Conservation (phyloP, 2,888 invertebrate genomes). For the Tillus elongatus region DNA sequence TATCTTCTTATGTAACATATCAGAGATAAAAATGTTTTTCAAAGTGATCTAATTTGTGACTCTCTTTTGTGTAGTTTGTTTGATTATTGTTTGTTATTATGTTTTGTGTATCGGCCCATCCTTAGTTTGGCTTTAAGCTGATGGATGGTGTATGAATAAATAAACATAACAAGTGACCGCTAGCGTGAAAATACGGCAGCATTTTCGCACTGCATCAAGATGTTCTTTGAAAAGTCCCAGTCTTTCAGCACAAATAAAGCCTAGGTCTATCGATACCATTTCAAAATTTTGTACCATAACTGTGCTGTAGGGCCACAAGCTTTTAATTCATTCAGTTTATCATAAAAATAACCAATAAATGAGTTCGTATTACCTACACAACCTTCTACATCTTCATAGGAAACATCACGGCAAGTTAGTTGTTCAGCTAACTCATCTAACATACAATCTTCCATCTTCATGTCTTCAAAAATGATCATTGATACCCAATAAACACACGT, state of each 20-base stretch:
- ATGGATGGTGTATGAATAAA: too few species aligned
- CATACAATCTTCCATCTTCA: conserved; percentile 24
- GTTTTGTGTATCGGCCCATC: too few species aligned
- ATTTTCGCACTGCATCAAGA: conserved; percentile 28
- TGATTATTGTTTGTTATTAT: too few species aligned
- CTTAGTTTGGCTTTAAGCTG: too few species aligned
- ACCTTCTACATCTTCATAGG: conserved; percentile 18
- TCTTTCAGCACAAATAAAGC: conserved; percentile 25
- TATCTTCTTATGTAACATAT: too few species aligned
- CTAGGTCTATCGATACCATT: conserved; percentile 14
- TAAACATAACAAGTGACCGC: conserved; percentile 30
- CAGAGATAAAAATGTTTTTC: too few species aligned
- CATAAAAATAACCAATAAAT: conserved; percentile 10
- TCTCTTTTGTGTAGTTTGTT: too few species aligned
- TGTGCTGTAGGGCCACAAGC: conserved; percentile 24
- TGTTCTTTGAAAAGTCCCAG: conserved; percentile 26
- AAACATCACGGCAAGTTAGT: conserved; percentile 22
- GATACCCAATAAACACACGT: too few species aligned
- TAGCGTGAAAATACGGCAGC: conserved; percentile 33
- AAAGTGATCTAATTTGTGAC: too few species aligned
- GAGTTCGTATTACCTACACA: conserved; percentile 13
- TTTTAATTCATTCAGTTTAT: conserved; percentile 20
- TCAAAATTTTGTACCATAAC: conserved; percentile 13
- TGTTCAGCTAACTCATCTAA: conserved; percentile 22
- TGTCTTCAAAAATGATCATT: conserved; percentile 24